Percentiles rank a stretch among this genome's conserved stretches.
Conservation (phyloP, 2,888 invertebrate species). For the Cabera pusaria region DNA sequence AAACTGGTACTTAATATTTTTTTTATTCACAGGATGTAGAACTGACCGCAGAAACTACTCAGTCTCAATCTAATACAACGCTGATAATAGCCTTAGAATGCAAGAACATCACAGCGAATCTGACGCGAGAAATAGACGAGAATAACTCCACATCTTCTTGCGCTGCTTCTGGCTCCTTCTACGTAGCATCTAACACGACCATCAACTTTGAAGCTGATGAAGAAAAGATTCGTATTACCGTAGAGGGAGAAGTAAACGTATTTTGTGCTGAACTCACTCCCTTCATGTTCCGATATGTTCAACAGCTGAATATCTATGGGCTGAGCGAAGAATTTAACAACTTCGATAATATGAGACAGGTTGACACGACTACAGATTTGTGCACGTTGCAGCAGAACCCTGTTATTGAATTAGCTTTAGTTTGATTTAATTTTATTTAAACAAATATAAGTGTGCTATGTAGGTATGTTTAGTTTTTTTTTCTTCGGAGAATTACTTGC, state of each 20-base stretch:
- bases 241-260: conserved; percentile 43
- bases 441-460: too few relatives aligned
- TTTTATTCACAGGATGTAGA: conserved; percentile 51
- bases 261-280: conserved; percentile 44
- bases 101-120: conserved; percentile 27
- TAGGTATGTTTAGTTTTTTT: too few relatives aligned
- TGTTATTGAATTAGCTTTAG: conserved; percentile 33
- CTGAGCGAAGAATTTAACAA: conserved; percentile 60
- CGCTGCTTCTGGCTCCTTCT: conserved; percentile 54
- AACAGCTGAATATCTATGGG: conserved; percentile 60
- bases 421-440: neutral
- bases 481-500: too few relatives aligned
- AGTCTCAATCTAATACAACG: conserved; percentile 49
- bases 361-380: conserved; percentile 46
- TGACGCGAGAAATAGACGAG: conserved; percentile 22
- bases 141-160: conserved; percentile 29
- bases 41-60: conserved; percentile 56
- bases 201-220: conserved; percentile 49
- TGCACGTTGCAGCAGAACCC: conserved; percentile 42
- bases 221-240: conserved; percentile 45
- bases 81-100: conserved; percentile 62
- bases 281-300: conserved; percentile 44
- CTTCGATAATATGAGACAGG: conserved; percentile 57
- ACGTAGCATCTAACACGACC: conserved; percentile 46
- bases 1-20: too few relatives aligned